A percentile compares a stretch with the other conserved stretches of the same genome.
phyloP scores from a whole-genome alignment of 2,113 vertebrate genomes.

The Pterocles gutturalis region DNA sequence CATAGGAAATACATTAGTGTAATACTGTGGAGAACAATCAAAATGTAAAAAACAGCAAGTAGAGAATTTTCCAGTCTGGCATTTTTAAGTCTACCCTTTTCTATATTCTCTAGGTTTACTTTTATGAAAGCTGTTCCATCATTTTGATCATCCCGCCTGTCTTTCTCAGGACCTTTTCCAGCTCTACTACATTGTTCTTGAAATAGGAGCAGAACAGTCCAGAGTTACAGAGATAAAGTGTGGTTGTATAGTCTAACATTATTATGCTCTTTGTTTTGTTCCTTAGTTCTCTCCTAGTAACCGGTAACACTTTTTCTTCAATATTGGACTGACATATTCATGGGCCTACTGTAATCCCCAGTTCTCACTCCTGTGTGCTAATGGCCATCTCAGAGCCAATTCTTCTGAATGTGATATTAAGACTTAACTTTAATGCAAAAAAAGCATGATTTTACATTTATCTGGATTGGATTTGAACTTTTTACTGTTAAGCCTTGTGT shows the following conservation, averaged over 20 bases:
- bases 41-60: fast-evolving
- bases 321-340: neutral
- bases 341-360: neutral
- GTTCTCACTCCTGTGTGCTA: neutral
- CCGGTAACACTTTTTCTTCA: neutral
- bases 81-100: neutral
- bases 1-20: neutral
- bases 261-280: neutral
- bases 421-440: neutral
- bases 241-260: neutral
- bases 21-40: neutral
- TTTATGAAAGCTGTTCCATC: neutral
- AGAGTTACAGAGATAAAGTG: neutral
- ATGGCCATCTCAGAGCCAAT: neutral
- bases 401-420: neutral
- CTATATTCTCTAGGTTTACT: neutral
- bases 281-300: neutral
- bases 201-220: neutral
- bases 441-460: neutral
- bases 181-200: neutral
- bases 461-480: neutral
- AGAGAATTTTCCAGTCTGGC: neutral
- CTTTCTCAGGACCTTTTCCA: neutral
- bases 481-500: neutral
- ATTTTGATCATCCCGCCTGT: neutral